Percentiles rank a stretch among this genome's conserved stretches.
Evolutionary conservation across 1,140 invertebrate genomes (phyloP).

Genomic region (Meloidogyne exigua): DNA sequence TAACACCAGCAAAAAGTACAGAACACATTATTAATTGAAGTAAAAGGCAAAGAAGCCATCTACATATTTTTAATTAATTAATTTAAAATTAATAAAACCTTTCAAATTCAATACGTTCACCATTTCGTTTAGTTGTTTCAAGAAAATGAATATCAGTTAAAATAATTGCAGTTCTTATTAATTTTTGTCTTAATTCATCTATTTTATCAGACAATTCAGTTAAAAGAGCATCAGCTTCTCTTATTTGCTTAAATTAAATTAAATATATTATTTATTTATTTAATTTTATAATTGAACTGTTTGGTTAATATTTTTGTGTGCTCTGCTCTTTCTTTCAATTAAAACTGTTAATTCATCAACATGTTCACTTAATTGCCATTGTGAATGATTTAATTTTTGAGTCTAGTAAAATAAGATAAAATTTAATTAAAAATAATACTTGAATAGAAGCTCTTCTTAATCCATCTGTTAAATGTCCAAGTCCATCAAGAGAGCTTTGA

Average conservation of each 20-base stretch:
- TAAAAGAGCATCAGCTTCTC: conserved; percentile 32
- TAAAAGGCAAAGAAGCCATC: conserved; percentile 44
- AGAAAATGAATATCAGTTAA: conserved; percentile 29
- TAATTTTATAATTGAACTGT: conserved; percentile 16
- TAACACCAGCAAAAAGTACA: conserved; percentile 46
- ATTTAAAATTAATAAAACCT: conserved; percentile 17
- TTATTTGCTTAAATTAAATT: conserved; percentile 19
- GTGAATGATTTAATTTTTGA: conserved; percentile 28
- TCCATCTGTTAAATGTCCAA: conserved; percentile 18
- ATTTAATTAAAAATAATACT: background rate
- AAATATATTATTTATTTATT: background rate
- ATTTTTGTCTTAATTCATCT: conserved; percentile 30
- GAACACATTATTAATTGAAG: conserved; percentile 41
- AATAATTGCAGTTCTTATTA: conserved; percentile 16
- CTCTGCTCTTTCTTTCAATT: conserved; percentile 32
- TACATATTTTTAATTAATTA: background rate
- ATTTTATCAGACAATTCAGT: conserved; percentile 34
- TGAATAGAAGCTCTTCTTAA: conserved; percentile 22
- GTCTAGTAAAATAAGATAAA: conserved; percentile 22
- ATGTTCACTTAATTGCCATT: conserved; percentile 21
- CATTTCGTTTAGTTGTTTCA: conserved; percentile 18
- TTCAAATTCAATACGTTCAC: conserved; percentile 33
- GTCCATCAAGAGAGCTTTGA: conserved; percentile 5
- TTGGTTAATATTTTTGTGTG: conserved; percentile 25
- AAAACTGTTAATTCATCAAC: conserved; percentile 32